A percentile compares a stretch with the other conserved stretches of the same genome.
Conservation (phyloP, 2,888 invertebrate species). For the Trachelus tabidus region DNA sequence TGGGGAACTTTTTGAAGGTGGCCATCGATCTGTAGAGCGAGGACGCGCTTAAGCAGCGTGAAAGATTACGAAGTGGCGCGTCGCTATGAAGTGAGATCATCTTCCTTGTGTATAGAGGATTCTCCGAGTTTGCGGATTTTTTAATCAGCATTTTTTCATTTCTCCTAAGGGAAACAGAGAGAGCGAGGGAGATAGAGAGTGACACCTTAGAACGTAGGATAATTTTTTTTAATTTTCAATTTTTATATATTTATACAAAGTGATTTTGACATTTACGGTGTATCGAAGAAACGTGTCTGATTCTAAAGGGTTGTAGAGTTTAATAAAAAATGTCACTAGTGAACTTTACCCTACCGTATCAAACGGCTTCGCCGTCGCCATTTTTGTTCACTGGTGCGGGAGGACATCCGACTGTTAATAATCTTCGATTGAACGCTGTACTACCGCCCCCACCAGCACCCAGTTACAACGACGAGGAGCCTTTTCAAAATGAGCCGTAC, state of each 20-base stretch:
- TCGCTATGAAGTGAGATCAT: constrained; percentile 5
- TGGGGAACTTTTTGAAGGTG: background rate
- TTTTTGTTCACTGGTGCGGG: constrained; percentile 49
- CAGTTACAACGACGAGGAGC: constrained; percentile 42
- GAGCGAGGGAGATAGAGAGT: background rate
- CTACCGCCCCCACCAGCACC: constrained; percentile 45
- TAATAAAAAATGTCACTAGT: constrained; percentile 54
- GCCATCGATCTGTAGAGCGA: background rate
- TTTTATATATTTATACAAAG: background rate
- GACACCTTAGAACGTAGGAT: background rate
- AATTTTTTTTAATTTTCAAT: background rate
- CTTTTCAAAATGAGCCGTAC: constrained; percentile 54
- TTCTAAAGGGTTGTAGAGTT: background rate
- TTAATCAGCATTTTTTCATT: background rate
- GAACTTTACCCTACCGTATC: constrained; percentile 60
- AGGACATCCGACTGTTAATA: constrained; percentile 47
- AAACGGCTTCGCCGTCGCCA: constrained; percentile 55
- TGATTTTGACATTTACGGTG: background rate
- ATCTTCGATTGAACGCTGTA: constrained; percentile 52
- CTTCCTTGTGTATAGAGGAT: background rate
- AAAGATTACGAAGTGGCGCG: background rate
- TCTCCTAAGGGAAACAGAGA: background rate
- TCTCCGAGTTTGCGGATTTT: background rate
- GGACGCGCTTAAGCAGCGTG: background rate
- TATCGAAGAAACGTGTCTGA: background rate